These are phyloP conservation scores for Toxostoma redivivum DNA, from an alignment of 2,113 vertebrate genomes.

Conservation along the genomic window DNA sequence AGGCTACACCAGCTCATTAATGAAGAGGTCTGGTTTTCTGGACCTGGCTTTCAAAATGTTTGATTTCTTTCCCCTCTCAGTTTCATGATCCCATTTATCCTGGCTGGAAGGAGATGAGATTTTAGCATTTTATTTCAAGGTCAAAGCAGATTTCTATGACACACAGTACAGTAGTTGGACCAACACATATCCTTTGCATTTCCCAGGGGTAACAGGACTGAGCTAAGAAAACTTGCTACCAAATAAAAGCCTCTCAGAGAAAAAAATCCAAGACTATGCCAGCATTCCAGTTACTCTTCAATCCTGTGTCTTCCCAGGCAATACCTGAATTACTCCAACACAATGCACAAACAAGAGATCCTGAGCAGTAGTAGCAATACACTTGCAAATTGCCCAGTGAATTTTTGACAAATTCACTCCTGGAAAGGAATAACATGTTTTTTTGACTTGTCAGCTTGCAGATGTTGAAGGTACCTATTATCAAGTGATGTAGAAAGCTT, in stretches of 20 bases:
- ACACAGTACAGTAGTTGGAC: neutral
- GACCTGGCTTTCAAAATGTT: neutral
- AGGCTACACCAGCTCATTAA: neutral
- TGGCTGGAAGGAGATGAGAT: neutral
- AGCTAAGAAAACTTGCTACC: neutral
- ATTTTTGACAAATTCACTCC: neutral
- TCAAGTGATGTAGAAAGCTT: neutral
- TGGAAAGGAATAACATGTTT: neutral
- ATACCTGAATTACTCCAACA: neutral
- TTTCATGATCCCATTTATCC: neutral
- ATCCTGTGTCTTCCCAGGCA: neutral
- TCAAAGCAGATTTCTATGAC: neutral
- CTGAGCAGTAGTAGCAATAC: neutral
- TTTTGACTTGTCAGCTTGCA: neutral
- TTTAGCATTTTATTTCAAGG: neutral
- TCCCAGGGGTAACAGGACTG: neutral
- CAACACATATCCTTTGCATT: neutral
- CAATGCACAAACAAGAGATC: neutral
- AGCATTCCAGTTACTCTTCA: neutral
- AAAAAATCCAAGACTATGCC: neutral
- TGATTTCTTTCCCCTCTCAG: neutral
- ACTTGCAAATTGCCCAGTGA: neutral
- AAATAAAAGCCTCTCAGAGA: neutral
- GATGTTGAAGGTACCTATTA: neutral
- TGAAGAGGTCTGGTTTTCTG: neutral